Conservation (phyloP, 2,113 vertebrate species). For the Toxostoma redivivum region DNA sequence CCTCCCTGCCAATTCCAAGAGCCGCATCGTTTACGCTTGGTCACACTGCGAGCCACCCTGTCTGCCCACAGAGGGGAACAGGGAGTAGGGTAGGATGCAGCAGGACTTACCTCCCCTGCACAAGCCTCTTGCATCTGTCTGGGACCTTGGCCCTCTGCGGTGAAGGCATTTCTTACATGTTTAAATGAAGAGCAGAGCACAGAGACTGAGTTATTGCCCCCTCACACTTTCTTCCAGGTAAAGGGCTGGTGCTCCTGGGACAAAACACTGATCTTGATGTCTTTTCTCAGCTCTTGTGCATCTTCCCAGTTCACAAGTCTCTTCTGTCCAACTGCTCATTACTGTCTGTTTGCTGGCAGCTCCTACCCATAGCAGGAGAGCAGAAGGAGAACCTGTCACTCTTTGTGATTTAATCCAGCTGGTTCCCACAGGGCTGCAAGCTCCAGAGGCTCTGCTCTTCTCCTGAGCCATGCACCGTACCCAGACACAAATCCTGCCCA, state of each 20-base stretch:
- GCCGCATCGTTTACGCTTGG: conserved; percentile 28
- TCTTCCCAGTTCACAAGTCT: not conserved
- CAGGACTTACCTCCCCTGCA: conserved; percentile 35
- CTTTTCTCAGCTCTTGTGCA: not conserved
- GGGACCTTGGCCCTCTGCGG: not conserved
- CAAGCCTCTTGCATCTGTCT: not conserved
- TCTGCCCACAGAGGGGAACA: conserved; percentile 53
- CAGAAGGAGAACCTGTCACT: not conserved
- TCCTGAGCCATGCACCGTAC: not conserved
- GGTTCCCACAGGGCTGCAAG: not conserved
- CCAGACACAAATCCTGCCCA: not conserved
- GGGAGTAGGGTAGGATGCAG: conserved; percentile 15
- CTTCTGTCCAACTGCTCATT: not conserved
- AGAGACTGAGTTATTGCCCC: not conserved
- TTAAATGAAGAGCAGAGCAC: not conserved
- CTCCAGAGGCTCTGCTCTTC: not conserved
- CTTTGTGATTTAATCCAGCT: not conserved
- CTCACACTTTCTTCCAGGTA: not conserved
- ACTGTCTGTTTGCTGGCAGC: not conserved
- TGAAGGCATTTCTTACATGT: not conserved
- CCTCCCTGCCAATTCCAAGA: conserved; percentile 11
- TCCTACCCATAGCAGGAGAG: not conserved
- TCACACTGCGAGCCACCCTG: conserved; percentile 40
- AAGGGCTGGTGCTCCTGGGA: not conserved
- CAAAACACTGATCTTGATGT: not conserved